Base-by-base conservation (phyloP, 2,797 vertebrate species). In the Echeneis naucrates region DNA sequence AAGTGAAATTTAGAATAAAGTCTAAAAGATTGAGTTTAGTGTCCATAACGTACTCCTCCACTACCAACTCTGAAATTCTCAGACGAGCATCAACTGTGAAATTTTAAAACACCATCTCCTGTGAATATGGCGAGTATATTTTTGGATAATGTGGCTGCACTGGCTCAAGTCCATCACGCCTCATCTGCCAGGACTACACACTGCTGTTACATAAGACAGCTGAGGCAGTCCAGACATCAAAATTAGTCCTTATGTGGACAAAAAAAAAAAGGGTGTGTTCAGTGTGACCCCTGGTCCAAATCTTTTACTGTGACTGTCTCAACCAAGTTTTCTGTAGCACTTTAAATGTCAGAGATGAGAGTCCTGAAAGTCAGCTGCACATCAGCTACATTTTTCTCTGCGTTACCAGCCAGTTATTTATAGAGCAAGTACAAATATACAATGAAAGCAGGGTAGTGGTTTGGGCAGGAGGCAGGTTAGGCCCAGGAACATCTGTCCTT, bases 371-470 rank as follows among this genome's bases (percentile, higher is more conserved):
- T 92, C 84, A 90, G 79, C 72, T 67, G 68, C 78, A 68, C 87
- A 85, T 83, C 83, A 72, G 86, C 88, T 79, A 82, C 60, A 77
- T 90, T 87, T 86, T 80, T 88, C 70, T 86, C 51, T 67, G 67
- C 82, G 72, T 87, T 87, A 80, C 79, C 50, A 77, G 77, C 65
- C 83, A 77, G 80, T 89, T 94, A 93, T 94, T 94, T 92, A 90
- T 92, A 92, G 93, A 91, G 78, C 68, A 56, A 90, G 85, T 91
- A 88, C 83, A 93, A 94, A 94, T 89, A 93, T 81, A 90, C 89
- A 91, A 75, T 79, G 57, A 77, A 82, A 89, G 79, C 65, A 88
- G 81, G 82, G 78, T 58, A 75, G 86, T 23, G 82, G 82, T 86
- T 86, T 74, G 84, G 83, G 77, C 79, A 78, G 82, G 69, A 91